Percentiles rank a stretch among this genome's conserved stretches.
phyloP scores from a whole-genome alignment of 2,888 invertebrate species.

The Tortricodes alternella region DNA sequence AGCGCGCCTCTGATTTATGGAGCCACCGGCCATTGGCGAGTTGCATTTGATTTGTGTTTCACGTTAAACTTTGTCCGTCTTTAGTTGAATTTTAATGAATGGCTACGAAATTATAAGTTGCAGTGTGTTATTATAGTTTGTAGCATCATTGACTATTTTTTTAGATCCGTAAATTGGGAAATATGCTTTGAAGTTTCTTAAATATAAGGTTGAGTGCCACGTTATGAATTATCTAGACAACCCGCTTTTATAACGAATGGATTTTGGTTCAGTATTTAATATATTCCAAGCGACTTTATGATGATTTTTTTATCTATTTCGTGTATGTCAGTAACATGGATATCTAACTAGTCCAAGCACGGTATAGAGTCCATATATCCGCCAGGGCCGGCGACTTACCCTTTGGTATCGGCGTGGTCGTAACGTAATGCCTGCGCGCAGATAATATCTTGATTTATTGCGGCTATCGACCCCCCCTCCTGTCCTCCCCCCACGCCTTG shows the following conservation, averaged over 20 bases:
- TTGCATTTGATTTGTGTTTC: conserved; percentile 77
- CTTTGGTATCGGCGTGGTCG: conserved; percentile 60
- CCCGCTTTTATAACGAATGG: conserved; percentile 17
- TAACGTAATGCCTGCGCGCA: conserved; percentile 64
- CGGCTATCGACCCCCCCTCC: conserved; percentile 59
- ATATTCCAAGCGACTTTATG: background rate
- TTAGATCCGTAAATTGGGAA: conserved; percentile 61
- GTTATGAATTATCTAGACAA: conserved; percentile 27
- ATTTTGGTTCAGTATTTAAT: background rate
- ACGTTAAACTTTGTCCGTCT: conserved; percentile 65
- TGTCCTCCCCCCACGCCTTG: conserved; percentile 24
- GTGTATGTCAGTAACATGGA: background rate
- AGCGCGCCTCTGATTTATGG: conserved; percentile 77
- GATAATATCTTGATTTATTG: conserved; percentile 80
- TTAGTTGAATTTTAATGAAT: conserved; percentile 81
- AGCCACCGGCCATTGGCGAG: conserved; percentile 67
- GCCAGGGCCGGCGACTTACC: conserved; percentile 59
- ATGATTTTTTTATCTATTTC: background rate
- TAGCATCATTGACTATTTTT: conserved; percentile 72
- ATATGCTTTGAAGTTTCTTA: conserved; percentile 46
- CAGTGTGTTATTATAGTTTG: conserved; percentile 70
- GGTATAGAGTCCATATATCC: conserved; percentile 36
- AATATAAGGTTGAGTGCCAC: conserved; percentile 26
- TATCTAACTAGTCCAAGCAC: conserved; percentile 33
- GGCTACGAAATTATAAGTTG: conserved; percentile 73